Conservation (phyloP, 1,140 invertebrate genomes). For the Anastatus disparis region DNA sequence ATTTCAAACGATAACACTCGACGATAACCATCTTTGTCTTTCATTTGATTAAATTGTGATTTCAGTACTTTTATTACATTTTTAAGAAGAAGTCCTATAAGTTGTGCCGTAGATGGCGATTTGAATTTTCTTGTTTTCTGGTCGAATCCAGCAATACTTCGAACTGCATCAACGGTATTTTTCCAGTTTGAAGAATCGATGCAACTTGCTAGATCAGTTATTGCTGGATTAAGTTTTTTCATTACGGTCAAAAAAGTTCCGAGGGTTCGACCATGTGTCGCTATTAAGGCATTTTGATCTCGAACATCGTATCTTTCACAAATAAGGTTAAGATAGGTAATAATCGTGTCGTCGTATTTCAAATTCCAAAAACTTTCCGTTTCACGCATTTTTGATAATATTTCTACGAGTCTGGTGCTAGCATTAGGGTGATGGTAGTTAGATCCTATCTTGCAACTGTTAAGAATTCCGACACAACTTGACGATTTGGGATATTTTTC, state of each 20-base stretch:
- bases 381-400: not conserved
- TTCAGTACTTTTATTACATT: not conserved
- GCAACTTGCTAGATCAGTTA: not conserved
- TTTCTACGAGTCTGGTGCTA: not conserved
- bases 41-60: not conserved
- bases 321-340: not conserved
- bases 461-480: not conserved
- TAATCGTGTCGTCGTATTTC: not conserved
- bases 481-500: not conserved
- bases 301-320: not conserved
- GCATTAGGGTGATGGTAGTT: not conserved
- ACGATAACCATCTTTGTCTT: not conserved
- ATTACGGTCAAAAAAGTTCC: not conserved
- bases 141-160: not conserved
- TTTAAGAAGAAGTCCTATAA: not conserved
- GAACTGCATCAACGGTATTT: not conserved
- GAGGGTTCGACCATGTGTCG: not conserved
- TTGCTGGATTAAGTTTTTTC: not conserved
- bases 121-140: not conserved
- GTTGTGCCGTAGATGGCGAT: constrained; percentile 9
- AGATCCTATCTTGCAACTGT: not conserved
- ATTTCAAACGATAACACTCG: not conserved
- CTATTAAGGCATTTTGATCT: not conserved
- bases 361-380: not conserved
- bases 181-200: not conserved